Base-by-base conservation (phyloP, 2,797 vertebrate species). In the Florisuga fusca region DNA sequence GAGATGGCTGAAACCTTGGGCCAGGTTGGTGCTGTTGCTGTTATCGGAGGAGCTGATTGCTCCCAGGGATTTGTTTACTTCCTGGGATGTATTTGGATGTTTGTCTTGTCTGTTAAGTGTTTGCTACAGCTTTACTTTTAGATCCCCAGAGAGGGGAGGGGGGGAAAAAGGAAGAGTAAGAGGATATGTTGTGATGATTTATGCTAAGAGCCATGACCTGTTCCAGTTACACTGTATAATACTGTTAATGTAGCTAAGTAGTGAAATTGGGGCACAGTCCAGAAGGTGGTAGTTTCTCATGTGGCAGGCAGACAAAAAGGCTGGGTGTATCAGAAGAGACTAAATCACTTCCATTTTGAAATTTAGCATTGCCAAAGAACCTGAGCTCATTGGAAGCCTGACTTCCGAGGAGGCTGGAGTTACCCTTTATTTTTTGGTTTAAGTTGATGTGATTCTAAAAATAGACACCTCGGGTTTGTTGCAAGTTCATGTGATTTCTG, bases 131-230 rank as follows among this genome's bases (percentile, higher is more conserved):
- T 87, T 74, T 51, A 6, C 34, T 72, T 95, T 72, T 20, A 22
- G 5, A 0, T 66, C 53, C 36, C 27, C 10, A 4, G 31, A 25
- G 34, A 62, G 18, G 46, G 48, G 45, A 22, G 11, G 0, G 48
- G 45, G 48, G 11, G n/a, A 0, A 2, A 33, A 73, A 69, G 21
- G 46, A 69, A 41, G n/a, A 33, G 25, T 50, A 90, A 15, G 0
- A 16, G 33, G 38, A 2, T n/a, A 1, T 66, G 34, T 23, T 57
- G 48, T 62, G 34, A 12, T 75, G 25, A 7, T 26, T 0, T 23
- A 5, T 31, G 26, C 10, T 3, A 3, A 1, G 46, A 51, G 8
- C 31, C 2, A 1, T 2, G 45, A 18, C 54, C 55, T 51, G 31
- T 31, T 68, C 43, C 38, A 36, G 20, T 86, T 69, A 2, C 7